Evolutionary conservation across 2,113 vertebrate species (phyloP), one percentile per base, ranked within the genome.

Genomic region (Takifugu bimaculatus): DNA sequence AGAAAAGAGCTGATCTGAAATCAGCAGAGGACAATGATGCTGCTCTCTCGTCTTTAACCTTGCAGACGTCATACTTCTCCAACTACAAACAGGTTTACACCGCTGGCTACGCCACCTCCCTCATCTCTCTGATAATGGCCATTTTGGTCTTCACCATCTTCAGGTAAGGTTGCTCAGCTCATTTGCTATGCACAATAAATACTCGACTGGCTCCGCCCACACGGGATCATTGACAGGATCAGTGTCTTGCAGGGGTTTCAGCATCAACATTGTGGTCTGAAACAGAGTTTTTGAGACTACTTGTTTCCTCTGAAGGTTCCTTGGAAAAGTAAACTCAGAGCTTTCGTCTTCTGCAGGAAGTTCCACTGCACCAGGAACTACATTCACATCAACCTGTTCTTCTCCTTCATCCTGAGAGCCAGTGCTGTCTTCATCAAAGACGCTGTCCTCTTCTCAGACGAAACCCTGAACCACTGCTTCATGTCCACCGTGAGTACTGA

Each of bases 361-460:
- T 92, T 95, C 47, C 93, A 93, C 65, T 95, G 94, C 69, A 93
- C 93, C 80, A 92, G 93, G 63, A 95, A 95, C 66, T 94, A 93
- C 80, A 94, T 95, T 78, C 94, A 95, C 84, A 91, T 94, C 63
- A 93, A 95, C 80, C 88, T 94, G 47, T 95, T 95, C 82, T 77
- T 88, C 62, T 95, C 94, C 50, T 95, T 94, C 82, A 88, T 94
- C 54, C 85, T 94, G 72, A 89, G 93, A 2, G 92, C 91, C 11
- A 86, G 80, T 0, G 89, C 93, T 0, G 93, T 94, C 57, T 92
- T 95, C 70, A 80, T 93, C 57, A 95, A 95, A 86, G 94, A 95
- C 0, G 44, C 74, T 0, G 50, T 95, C 9, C 89, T 95, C 6
- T 94, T 94, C 62, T 88, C 91, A 0, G 92, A 94, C 0, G 88